These are phyloP conservation scores for Seira musarum DNA, from an alignment of 2,888 invertebrate species.

Conservation along the genomic window DNA sequence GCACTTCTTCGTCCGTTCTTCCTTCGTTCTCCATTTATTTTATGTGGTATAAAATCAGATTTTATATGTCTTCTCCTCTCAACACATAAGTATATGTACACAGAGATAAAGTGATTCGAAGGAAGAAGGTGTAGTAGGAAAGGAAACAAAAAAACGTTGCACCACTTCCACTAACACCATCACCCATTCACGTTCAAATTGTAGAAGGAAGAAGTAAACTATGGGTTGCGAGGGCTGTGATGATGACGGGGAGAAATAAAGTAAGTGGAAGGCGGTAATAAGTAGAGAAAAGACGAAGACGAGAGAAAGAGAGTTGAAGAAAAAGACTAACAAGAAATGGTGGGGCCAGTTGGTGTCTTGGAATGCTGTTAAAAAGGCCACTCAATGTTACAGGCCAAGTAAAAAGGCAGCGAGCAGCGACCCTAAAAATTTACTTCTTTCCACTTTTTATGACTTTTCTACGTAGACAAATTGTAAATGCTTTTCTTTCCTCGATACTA, in stretches of 20 bases:
- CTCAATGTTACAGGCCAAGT: not conserved
- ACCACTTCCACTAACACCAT: not conserved
- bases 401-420: not conserved
- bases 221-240: not conserved
- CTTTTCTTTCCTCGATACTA: not conserved
- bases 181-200: not conserved
- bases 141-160: conserved; percentile 19
- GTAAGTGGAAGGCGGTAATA: not conserved
- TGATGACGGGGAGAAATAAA: not conserved
- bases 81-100: not conserved
- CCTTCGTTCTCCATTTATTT: conserved; percentile 52
- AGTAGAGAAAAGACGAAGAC: not conserved
- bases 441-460: not conserved
- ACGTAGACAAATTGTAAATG: conserved; percentile 5
- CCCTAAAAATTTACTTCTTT: conserved; percentile 1
- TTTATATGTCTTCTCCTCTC: conserved; percentile 35
- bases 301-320: not conserved
- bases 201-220: not conserved
- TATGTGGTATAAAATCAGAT: conserved; percentile 61
- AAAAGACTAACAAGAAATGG: not conserved
- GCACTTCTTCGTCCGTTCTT: not conserved
- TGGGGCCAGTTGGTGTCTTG: conserved; percentile 1
- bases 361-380: not conserved
- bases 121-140: conserved; percentile 12
- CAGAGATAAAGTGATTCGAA: conserved; percentile 12